These are phyloP conservation scores for Aquatica leii DNA, from an alignment of 2,888 invertebrate species.

Conservation along the genomic window DNA sequence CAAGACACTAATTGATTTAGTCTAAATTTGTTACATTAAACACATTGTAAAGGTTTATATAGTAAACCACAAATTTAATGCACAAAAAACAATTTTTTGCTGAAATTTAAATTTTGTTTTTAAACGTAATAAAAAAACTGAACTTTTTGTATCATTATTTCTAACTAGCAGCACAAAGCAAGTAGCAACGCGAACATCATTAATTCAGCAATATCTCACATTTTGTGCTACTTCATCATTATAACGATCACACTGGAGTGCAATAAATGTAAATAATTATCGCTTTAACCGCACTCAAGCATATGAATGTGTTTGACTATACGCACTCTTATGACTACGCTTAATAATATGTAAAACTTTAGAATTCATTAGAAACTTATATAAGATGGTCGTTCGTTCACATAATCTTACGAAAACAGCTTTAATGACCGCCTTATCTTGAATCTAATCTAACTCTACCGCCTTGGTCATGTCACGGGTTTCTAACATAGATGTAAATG, in stretches of 20 bases:
- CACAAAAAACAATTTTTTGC: conserved; percentile 4
- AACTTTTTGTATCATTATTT: conserved; percentile 18
- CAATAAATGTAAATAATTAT: conserved; percentile 52
- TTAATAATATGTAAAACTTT: conserved; percentile 51
- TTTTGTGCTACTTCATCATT: conserved; percentile 48
- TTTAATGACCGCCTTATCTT: conserved; percentile 53
- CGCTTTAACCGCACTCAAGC: conserved; percentile 41
- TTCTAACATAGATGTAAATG: conserved; percentile 57
- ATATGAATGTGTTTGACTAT: no score
- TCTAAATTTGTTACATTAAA: conserved; percentile 27
- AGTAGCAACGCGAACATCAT: conserved; percentile 31
- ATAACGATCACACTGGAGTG: conserved; percentile 50
- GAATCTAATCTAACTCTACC: conserved; percentile 54
- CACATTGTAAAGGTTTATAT: conserved; percentile 17
- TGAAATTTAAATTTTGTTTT: background rate
- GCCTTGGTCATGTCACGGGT: conserved; percentile 56
- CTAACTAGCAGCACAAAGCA: conserved; percentile 19
- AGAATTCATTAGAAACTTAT: conserved; percentile 27
- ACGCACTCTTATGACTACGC: conserved; percentile 42
- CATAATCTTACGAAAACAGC: conserved; percentile 53
- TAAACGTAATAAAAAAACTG: background rate
- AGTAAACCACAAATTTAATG: background rate
- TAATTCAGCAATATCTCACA: conserved; percentile 31
- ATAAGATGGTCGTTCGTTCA: conserved; percentile 15
- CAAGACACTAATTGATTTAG: conserved; percentile 31